Evolutionary conservation across 2,888 invertebrate species (phyloP).

Genomic region (Monopis laevigella): DNA sequence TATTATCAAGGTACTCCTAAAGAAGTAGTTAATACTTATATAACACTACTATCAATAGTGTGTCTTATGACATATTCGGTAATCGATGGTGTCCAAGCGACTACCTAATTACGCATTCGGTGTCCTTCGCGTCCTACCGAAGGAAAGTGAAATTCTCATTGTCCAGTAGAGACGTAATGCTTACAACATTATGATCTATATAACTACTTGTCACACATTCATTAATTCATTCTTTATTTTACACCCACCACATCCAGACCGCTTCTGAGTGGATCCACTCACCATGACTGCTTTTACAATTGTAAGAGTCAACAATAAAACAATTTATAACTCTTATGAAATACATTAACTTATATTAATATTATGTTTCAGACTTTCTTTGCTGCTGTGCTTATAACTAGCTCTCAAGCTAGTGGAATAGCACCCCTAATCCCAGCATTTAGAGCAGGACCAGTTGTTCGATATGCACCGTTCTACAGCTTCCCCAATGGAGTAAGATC

Average conservation of each 20-base stretch:
- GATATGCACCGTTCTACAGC: slow-evolving; percentile 58
- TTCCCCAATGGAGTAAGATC: slow-evolving; percentile 49
- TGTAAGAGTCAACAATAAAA: neutral
- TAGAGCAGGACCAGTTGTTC: slow-evolving; percentile 44
- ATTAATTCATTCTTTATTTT: slow-evolving; percentile 45
- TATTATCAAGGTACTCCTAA: too few species aligned
- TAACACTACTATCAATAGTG: slow-evolving; percentile 43
- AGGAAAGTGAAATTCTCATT: slow-evolving; percentile 58
- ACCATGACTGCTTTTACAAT: neutral
- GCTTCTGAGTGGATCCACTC: neutral
- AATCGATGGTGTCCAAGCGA: slow-evolving; percentile 41
- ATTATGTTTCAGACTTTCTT: slow-evolving; percentile 37
- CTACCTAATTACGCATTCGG: slow-evolving; percentile 48
- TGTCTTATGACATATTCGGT: slow-evolving; percentile 39
- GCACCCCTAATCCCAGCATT: slow-evolving; percentile 42
- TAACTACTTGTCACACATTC: slow-evolving; percentile 49
- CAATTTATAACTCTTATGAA: neutral
- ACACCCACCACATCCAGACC: slow-evolving; percentile 48
- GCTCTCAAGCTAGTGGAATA: slow-evolving; percentile 51
- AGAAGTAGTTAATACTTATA: slow-evolving; percentile 42
- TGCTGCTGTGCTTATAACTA: slow-evolving; percentile 41
- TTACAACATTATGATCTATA: slow-evolving; percentile 66
- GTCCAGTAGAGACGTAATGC: slow-evolving; percentile 48
- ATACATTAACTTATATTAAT: slow-evolving; percentile 2
- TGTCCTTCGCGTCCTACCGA: slow-evolving; percentile 36